Base-by-base conservation (phyloP, 2,888 invertebrate species). In the Anthrax anthrax region DNA sequence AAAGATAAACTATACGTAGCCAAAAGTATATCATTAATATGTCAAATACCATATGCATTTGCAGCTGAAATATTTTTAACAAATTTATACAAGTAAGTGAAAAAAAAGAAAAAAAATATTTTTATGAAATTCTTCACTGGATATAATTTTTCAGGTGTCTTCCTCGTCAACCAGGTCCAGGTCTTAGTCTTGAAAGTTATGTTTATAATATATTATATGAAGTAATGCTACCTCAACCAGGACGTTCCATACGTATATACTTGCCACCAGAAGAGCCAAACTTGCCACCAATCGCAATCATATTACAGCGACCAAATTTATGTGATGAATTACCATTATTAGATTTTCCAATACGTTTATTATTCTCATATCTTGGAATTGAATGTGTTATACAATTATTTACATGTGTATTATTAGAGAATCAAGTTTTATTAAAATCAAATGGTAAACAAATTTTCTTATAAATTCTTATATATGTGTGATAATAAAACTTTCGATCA, bases 151-250 rank as follows among this genome's bases (percentile, higher is more conserved):
- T n/a, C 55, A 83, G 84, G 68, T 84, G 84, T 72, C 77, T 84
- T 67, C 84, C 84, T 54, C 77, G 83, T 59, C 80, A 82, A 62
- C 80, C 84, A 13, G 80, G 81, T 13, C 78, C 82, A 43, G 77
- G 83, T 40, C 73, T 86, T 23, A 86, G 90, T 56, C 74, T 95
- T 47, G 96, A 96, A 71, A 88, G 90, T 50, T 92, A 90, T 70
- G 88, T 97, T 12, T 95, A 91, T 70, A 95, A 95, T 71, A 75
- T 96, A 54, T 74, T 97, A 43, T 91, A 92, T 70, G 94, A 96
- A 72, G 88, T 96, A 47, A 85, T 84, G 60, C 75, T 92, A 56
- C 96, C 96, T 38, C 76, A 84, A 46, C 80, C 88, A 2, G 95
- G 95, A 14, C 84, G 89, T 63, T 90, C 91, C 51, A 74, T 95